Evolutionary conservation across 2,888 invertebrate genomes (phyloP).

Genomic region (Aquatica leii): DNA sequence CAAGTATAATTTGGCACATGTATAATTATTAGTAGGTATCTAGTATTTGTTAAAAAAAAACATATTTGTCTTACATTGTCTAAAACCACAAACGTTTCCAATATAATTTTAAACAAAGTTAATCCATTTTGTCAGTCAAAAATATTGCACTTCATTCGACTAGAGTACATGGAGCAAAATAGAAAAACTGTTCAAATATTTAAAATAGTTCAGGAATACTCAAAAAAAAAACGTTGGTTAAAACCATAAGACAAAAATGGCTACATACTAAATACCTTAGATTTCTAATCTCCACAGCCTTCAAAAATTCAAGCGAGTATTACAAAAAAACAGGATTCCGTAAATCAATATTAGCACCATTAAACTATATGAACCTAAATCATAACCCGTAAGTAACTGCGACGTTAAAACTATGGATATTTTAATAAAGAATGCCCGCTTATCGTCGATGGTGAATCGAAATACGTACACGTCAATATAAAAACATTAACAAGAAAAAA

Average conservation of each 20-base stretch:
- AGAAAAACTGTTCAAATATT: no score
- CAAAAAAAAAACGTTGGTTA: no score
- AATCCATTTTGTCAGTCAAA: no score
- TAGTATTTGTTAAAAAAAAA: background rate
- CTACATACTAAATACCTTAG: slow-evolving; percentile 14
- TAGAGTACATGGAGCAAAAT: no score
- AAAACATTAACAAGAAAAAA: no score
- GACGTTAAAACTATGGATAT: background rate
- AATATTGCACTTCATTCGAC: no score
- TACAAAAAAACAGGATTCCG: slow-evolving; percentile 15
- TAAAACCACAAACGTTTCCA: no score
- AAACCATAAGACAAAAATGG: background rate
- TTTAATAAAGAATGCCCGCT: no score
- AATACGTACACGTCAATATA: no score
- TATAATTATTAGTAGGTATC: slow-evolving; percentile 13
- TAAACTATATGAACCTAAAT: slow-evolving; percentile 21
- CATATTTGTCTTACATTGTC: slow-evolving; percentile 8
- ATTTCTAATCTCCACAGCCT: slow-evolving; percentile 12
- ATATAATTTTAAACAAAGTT: no score
- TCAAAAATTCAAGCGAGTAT: slow-evolving; percentile 6
- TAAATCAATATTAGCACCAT: slow-evolving; percentile 24
- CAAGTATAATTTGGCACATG: slow-evolving; percentile 33
- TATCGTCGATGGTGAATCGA: no score
- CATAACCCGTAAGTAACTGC: slow-evolving; percentile 18
- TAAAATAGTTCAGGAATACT: no score